Conservation (phyloP, 2,113 vertebrate genomes). For the Isurus oxyrinchus region DNA sequence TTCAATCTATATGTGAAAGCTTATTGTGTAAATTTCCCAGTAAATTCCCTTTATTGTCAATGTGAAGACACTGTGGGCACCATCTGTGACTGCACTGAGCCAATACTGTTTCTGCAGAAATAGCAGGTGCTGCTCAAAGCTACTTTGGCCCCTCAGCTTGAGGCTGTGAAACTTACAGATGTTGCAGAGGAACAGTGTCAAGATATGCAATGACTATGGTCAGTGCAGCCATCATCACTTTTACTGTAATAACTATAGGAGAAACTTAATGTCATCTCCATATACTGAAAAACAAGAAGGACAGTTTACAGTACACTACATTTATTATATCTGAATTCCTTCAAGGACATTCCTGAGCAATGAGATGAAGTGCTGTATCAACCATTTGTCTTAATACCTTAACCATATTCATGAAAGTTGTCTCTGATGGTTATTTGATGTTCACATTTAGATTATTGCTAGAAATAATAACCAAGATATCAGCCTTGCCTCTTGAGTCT, state of each 20-base stretch:
- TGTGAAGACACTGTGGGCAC: not conserved
- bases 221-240: not conserved
- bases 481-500: not conserved
- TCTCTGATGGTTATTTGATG: not conserved
- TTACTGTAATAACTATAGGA: not conserved
- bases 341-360: not conserved
- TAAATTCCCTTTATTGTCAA: not conserved
- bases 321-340: not conserved
- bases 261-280: not conserved
- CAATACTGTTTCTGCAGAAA: not conserved
- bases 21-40: not conserved
- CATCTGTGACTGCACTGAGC: not conserved
- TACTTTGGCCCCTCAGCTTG: not conserved
- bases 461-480: not conserved
- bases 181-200: not conserved
- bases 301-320: not conserved
- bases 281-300: not conserved
- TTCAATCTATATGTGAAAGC: not conserved
- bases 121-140: not conserved
- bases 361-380: not conserved
- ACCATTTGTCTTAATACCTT: not conserved
- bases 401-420: not conserved
- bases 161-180: not conserved
- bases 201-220: not conserved
- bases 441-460: not conserved